Evolutionary conservation across 2,888 invertebrate species (phyloP).

Genomic region (Phasia obesa): DNA sequence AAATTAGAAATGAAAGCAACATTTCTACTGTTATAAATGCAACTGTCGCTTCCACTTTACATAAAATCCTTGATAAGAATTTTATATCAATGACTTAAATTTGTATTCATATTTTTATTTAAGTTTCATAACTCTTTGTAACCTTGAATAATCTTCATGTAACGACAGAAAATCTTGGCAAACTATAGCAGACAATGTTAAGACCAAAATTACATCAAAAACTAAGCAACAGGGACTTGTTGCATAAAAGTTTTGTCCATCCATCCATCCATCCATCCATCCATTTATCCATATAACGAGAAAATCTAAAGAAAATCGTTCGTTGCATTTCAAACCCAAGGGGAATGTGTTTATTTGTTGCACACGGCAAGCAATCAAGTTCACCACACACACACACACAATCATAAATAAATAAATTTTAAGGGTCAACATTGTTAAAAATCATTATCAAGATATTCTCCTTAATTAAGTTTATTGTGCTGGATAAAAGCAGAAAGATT

Average conservation of each 20-base stretch:
- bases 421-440: constrained; percentile 28
- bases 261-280: constrained; percentile 20
- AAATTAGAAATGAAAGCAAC: background rate
- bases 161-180: constrained; percentile 33
- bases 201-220: constrained; percentile 9
- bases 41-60: background rate
- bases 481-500: background rate
- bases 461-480: constrained; percentile 13
- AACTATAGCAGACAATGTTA: constrained; percentile 5
- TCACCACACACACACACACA: background rate
- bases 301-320: constrained; percentile 29
- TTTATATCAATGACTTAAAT: constrained; percentile 40
- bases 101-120: constrained; percentile 34
- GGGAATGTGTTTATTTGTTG: constrained; percentile 3
- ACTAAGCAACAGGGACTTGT: constrained; percentile 43
- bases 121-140: constrained; percentile 53
- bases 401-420: constrained; percentile 40
- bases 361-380: constrained; percentile 21
- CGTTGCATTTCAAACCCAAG: constrained; percentile 9
- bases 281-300: too few species aligned
- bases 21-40: background rate
- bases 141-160: constrained; percentile 55
- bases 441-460: constrained; percentile 23
- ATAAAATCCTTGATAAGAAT: constrained; percentile 36
- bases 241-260: constrained; percentile 42